phyloP scores from a whole-genome alignment of 23 tunicate species.

The Clavelina lepadiformis region DNA sequence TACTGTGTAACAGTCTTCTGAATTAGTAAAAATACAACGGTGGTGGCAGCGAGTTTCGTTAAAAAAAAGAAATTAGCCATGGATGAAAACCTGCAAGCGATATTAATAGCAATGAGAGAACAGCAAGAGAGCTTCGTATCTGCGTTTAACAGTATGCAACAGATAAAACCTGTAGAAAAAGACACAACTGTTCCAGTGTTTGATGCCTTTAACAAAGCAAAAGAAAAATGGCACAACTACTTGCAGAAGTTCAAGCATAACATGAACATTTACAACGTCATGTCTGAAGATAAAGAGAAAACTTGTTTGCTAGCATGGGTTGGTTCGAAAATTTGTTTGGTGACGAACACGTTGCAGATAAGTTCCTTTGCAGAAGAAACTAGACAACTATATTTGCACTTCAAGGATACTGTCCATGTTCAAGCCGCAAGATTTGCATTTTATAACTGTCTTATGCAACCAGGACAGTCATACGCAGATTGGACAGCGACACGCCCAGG shows the following conservation, averaged over 20 bases:
- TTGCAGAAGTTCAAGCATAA: background rate
- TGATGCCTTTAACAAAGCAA: background rate
- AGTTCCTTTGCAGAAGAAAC: background rate
- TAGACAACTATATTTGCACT: background rate
- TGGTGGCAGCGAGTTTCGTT: no score
- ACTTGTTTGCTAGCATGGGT: background rate
- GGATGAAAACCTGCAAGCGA: no score
- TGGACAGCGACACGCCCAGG: slow-evolving; percentile 3
- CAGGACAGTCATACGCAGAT: slow-evolving; percentile 8
- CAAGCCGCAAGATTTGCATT: slow-evolving; percentile 3
- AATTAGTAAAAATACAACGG: no score
- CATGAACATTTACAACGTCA: background rate
- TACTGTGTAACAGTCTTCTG: no score
- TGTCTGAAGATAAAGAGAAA: slow-evolving; percentile 1
- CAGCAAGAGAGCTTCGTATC: no score
- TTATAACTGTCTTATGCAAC: slow-evolving; percentile 6
- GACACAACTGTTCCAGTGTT: no score
- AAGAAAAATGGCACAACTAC: slow-evolving; percentile 15
- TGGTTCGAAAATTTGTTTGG: background rate
- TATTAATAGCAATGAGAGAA: no score
- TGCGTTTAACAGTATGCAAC: no score
- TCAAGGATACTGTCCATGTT: slow-evolving; percentile 1
- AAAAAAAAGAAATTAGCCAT: no score
- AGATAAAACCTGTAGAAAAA: no score
- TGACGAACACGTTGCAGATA: background rate